These are phyloP conservation scores for Iselma pallidipennis DNA, from an alignment of 2,888 invertebrate species.

Conservation along the genomic window DNA sequence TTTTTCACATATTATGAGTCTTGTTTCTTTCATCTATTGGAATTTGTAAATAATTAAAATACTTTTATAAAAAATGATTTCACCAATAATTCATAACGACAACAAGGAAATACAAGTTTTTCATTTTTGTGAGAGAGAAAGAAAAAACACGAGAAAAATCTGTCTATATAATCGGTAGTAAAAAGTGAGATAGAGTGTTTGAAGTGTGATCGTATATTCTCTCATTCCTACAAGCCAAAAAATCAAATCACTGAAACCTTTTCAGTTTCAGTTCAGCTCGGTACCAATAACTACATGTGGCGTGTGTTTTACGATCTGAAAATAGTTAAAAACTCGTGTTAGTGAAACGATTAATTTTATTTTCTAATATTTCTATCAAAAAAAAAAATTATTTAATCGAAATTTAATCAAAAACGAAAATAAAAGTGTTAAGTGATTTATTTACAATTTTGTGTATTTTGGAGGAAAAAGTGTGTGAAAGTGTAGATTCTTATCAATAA, in stretches of 20 bases:
- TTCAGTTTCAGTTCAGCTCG: slow-evolving; percentile 33
- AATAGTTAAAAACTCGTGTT: slow-evolving; percentile 38
- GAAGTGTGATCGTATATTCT: neutral
- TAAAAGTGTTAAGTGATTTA: no score
- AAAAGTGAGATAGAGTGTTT: slow-evolving; percentile 28
- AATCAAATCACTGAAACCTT: slow-evolving; percentile 22
- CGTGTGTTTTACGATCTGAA: slow-evolving; percentile 37
- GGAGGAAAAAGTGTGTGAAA: neutral
- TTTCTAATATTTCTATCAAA: slow-evolving; percentile 8
- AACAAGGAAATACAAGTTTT: neutral
- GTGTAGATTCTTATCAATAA: neutral
- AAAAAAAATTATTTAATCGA: no score
- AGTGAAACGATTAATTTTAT: no score
- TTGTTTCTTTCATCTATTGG: no score
- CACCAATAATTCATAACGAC: neutral
- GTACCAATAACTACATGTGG: slow-evolving; percentile 22
- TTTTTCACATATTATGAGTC: no score
- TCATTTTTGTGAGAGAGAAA: no score
- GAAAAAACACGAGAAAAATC: no score
- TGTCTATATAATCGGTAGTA: slow-evolving; percentile 29
- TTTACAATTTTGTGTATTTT: neutral
- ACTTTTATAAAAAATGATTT: neutral
- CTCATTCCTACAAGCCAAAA: slow-evolving; percentile 15
- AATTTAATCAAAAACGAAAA: no score
- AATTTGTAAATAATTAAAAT: neutral